A percentile compares a stretch with the other conserved stretches of the same genome.
Conservation (phyloP, 2,888 invertebrate genomes). For the Sussaba pulchella region DNA sequence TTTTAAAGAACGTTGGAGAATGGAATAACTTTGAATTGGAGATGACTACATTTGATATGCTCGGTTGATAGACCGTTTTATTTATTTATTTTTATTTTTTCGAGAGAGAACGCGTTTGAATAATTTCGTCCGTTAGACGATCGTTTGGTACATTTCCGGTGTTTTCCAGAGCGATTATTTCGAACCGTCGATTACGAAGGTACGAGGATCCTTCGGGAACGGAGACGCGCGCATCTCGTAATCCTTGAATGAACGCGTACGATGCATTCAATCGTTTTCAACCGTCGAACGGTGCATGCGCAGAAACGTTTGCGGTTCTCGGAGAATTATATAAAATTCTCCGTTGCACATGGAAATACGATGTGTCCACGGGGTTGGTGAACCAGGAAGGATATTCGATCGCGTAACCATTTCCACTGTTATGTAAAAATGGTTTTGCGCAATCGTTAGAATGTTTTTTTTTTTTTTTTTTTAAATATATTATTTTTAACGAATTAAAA, state of each 20-base stretch:
- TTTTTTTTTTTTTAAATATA: too few relatives aligned
- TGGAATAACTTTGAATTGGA: too few relatives aligned
- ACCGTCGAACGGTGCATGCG: slow-evolving; percentile 44
- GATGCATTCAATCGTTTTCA: slow-evolving; percentile 13
- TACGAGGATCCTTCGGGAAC: slow-evolving; percentile 11
- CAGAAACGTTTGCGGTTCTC: slow-evolving; percentile 12
- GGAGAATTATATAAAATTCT: slow-evolving; percentile 49
- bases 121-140: slow-evolving; percentile 7
- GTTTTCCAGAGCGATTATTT: slow-evolving; percentile 34
- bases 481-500: slow-evolving; percentile 1
- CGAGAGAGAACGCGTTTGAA: slow-evolving; percentile 2
- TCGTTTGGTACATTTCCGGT: slow-evolving; percentile 45
- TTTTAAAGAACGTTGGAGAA: too few relatives aligned
- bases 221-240: slow-evolving; percentile 57
- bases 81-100: background rate
- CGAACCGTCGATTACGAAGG: slow-evolving; percentile 37
- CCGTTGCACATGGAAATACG: slow-evolving; percentile 19
- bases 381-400: slow-evolving; percentile 9
- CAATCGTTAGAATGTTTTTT: too few relatives aligned
- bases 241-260: slow-evolving; percentile 64
- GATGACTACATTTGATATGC: background rate
- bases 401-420: background rate
- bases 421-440: too few relatives aligned
- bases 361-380: slow-evolving; percentile 7
- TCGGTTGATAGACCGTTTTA: background rate